Evolutionary conservation across 1,140 invertebrate species (phyloP).

Genomic region (Nylanderia fulva): DNA sequence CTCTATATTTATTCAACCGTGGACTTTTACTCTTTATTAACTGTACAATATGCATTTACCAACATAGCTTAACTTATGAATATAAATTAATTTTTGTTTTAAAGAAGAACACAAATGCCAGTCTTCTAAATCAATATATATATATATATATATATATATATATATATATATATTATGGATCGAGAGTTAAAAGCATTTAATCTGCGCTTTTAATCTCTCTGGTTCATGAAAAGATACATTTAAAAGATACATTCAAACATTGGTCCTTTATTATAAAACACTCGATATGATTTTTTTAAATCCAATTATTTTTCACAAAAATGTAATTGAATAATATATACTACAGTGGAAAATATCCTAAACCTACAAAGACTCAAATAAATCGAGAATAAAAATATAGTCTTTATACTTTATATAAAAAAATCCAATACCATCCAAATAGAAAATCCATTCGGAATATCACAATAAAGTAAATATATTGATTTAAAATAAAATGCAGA

Average conservation of each 20-base stretch:
- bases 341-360: not conserved
- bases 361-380: not conserved
- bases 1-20: not conserved
- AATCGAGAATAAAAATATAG: not conserved
- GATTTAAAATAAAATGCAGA: not conserved
- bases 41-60: not conserved
- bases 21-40: not conserved
- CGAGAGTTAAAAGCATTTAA: not conserved
- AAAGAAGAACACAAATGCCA: not conserved
- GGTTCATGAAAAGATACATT: not conserved
- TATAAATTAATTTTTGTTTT: conserved; percentile 19
- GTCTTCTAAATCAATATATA: not conserved
- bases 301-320: not conserved
- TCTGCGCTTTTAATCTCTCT: not conserved
- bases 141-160: too few species aligned
- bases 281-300: not conserved
- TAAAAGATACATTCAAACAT: not conserved
- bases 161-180: too few species aligned
- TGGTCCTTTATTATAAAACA: not conserved
- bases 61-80: not conserved
- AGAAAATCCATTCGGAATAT: too few species aligned
- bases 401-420: too few species aligned
- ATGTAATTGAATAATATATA: too few species aligned
- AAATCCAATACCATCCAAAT: too few species aligned
- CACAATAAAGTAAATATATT: not conserved